A percentile compares a stretch with the other conserved stretches of the same genome.
Conservation (phyloP, 2,113 vertebrate species). For the Ameiurus melas region DNA sequence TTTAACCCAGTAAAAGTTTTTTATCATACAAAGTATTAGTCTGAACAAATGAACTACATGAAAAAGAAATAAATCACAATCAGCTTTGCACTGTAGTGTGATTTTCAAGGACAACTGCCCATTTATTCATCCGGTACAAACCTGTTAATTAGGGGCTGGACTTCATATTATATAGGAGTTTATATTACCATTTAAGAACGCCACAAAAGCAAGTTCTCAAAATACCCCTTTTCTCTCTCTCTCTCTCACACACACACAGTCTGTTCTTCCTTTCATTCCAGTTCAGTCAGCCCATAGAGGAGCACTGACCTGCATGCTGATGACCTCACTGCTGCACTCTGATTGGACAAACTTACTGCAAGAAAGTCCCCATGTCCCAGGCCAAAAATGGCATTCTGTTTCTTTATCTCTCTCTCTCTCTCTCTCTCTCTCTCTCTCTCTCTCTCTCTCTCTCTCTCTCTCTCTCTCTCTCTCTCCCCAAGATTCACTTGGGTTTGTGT, state of each 20-base stretch:
- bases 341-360: conserved; percentile 45
- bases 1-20: background rate
- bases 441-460: no score
- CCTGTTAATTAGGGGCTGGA: conserved; percentile 32
- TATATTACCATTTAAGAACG: conserved; percentile 46
- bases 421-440: background rate
- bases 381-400: conserved; percentile 35
- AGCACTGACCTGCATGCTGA: conserved; percentile 47
- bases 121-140: conserved; percentile 39
- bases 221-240: background rate
- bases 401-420: conserved; percentile 8
- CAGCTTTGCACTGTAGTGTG: background rate
- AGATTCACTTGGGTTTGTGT: background rate
- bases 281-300: conserved; percentile 50
- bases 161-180: background rate
- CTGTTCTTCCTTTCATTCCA: conserved; percentile 51
- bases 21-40: background rate
- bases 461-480: no score
- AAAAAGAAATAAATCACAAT: conserved; percentile 15
- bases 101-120: conserved; percentile 39
- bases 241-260: conserved; percentile 8
- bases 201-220: conserved; percentile 35
- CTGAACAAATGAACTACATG: background rate
- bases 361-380: conserved; percentile 31
- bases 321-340: conserved; percentile 37